phyloP scores from a whole-genome alignment of 1,140 invertebrate species.

The Ridgeia piscesae region DNA sequence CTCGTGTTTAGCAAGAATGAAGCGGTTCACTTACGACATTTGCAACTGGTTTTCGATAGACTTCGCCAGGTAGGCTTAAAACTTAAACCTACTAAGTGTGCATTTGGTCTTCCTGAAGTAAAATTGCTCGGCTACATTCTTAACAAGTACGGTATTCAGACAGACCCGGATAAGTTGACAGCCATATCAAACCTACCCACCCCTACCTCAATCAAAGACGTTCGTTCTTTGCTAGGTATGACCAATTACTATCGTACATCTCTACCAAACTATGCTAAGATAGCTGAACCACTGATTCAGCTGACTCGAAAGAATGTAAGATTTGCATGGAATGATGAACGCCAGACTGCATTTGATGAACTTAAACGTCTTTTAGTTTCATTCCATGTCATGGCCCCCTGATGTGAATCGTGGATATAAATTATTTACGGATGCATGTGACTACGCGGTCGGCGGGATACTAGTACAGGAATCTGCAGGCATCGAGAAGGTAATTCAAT shows the following conservation, averaged over 20 bases:
- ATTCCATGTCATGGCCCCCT: background rate
- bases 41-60: conserved; percentile 49
- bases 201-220: background rate
- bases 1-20: conserved; percentile 50
- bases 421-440: too few species aligned
- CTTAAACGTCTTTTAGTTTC: background rate
- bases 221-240: background rate
- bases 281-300: background rate
- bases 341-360: too few species aligned
- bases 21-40: conserved; percentile 54
- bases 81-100: conserved; percentile 54
- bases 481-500: too few species aligned
- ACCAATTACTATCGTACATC: background rate
- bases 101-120: background rate
- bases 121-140: background rate
- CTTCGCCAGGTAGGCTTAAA: conserved; percentile 52
- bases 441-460: too few species aligned
- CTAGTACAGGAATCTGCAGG: too few species aligned
- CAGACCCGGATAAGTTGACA: background rate
- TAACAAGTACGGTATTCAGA: background rate
- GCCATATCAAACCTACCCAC: background rate
- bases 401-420: background rate
- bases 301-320: background rate
- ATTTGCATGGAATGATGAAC: background rate
- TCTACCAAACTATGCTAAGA: background rate